These are phyloP conservation scores for Casuarius casuarius DNA, from an alignment of 2,113 vertebrate genomes.

Conservation along the genomic window DNA sequence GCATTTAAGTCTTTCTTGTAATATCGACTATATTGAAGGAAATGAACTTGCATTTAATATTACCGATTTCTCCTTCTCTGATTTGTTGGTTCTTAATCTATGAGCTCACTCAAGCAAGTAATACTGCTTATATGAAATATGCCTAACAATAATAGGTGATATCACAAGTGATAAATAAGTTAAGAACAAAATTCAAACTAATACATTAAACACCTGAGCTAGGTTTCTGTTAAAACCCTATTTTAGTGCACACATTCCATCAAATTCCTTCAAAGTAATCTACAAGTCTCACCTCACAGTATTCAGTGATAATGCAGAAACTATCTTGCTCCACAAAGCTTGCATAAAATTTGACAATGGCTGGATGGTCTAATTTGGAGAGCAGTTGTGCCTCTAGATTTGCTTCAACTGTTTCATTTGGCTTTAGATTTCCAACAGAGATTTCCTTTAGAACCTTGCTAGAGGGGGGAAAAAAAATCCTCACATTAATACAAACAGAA, in stretches of 20 bases:
- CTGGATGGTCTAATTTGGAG: slow-evolving; percentile 84
- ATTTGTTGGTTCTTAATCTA: background rate
- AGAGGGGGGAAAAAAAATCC: background rate
- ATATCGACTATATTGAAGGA: background rate
- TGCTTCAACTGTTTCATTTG: slow-evolving; percentile 86
- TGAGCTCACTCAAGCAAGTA: background rate
- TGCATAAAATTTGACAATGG: slow-evolving; percentile 86
- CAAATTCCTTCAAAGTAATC: background rate
- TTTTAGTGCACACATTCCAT: background rate
- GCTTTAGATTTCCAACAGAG: slow-evolving; percentile 81
- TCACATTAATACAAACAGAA: background rate
- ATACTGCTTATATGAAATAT: background rate
- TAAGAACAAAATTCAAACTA: background rate
- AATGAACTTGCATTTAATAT: background rate
- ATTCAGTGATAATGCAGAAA: slow-evolving; percentile 90
- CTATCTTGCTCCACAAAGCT: slow-evolving; percentile 84
- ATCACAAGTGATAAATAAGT: background rate
- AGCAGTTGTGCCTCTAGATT: slow-evolving; percentile 86
- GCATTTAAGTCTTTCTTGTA: background rate
- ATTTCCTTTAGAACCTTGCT: slow-evolving; percentile 90
- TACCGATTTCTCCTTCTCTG: background rate
- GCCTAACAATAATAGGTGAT: background rate
- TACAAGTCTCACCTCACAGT: slow-evolving; percentile 83
- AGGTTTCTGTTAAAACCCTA: background rate
- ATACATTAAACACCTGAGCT: background rate